Base-by-base conservation (phyloP, 2,888 invertebrate species). In the Xestia c-nigrum region DNA sequence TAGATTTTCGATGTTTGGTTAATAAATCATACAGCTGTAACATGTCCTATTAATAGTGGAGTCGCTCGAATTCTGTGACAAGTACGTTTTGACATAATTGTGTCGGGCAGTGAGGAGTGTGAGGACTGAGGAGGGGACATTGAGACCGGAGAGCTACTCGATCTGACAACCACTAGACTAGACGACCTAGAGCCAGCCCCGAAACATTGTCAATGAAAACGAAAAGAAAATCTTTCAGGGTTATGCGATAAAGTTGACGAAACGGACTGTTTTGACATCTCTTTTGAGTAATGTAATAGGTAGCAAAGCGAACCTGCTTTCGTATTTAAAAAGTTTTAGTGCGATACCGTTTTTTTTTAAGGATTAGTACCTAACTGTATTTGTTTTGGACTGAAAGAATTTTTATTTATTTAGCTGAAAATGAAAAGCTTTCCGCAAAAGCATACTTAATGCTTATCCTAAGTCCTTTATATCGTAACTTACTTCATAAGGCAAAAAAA, bases 41-140 rank as follows among this genome's bases (percentile, higher is more conserved):
- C 82, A 66, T 66, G 52, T 74, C 63, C 79, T 88, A 89, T 81
- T 80, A 80, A 76, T 88, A 88, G 81, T 68, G 65, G 52, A 64
- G 74, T 76, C 81, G 70, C 64, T 71, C 76, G 78, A 82, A 77
- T 80, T 77, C 50, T 82, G 57, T 85, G 78, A 83, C 85, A 78
- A 77, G 80, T 61, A 77, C 73, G 72, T 69, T 81, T 85, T 88
- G 88, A 88, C 89, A 88, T 79, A 86, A 88, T 84, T 80, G 47
- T 88, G 88, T 83, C 86, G 84, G 70, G 72, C 75, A 64, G 10
- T 61, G 68, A 66, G 63, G 74, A 43, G 40, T 31, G 31, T 31
- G 31, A 31, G 31, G 31, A 31, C 1, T 31, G 70, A 66, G 63
- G 74, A 43, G 40, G 21, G 72, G 74, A 79, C 50, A 72, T 77